Conservation (phyloP, 1,140 invertebrate genomes). For the Sitobion miscanthi region DNA sequence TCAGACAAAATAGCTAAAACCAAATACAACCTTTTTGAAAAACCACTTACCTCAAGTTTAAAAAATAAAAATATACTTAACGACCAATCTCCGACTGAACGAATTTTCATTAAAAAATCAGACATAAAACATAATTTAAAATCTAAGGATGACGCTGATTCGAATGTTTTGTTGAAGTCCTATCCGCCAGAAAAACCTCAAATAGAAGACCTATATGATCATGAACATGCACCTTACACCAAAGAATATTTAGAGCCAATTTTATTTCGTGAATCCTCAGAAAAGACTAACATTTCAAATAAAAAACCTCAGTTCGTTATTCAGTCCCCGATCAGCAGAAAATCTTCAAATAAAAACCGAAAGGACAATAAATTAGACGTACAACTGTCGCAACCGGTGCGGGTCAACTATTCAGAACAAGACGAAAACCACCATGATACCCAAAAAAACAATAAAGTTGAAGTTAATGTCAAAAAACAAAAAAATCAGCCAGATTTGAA, state of each 20-base stretch:
- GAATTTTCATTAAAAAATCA: neutral
- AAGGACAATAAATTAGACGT: neutral
- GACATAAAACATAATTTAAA: neutral
- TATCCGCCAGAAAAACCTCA: neutral
- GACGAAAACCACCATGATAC: neutral
- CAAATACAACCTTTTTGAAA: neutral
- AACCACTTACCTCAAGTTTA: neutral
- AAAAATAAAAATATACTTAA: neutral
- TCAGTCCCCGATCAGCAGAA: neutral
- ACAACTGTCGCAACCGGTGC: neutral
- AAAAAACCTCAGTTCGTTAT: neutral
- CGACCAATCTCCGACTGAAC: neutral
- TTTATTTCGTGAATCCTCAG: neutral
- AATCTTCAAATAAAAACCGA: neutral
- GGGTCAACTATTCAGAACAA: neutral
- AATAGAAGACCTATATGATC: neutral
- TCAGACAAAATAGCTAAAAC: neutral
- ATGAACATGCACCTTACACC: constrained; percentile 12
- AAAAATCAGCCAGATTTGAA: neutral
- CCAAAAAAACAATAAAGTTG: neutral
- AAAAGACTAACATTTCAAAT: neutral
- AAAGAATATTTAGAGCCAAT: constrained; percentile 11
- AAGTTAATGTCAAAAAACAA: neutral
- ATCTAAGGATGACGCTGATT: neutral
- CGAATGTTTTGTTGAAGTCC: neutral